Evolutionary conservation across 2,888 invertebrate species (phyloP), one percentile per base, ranked within the genome.

Genomic region (Athalia rosae): DNA sequence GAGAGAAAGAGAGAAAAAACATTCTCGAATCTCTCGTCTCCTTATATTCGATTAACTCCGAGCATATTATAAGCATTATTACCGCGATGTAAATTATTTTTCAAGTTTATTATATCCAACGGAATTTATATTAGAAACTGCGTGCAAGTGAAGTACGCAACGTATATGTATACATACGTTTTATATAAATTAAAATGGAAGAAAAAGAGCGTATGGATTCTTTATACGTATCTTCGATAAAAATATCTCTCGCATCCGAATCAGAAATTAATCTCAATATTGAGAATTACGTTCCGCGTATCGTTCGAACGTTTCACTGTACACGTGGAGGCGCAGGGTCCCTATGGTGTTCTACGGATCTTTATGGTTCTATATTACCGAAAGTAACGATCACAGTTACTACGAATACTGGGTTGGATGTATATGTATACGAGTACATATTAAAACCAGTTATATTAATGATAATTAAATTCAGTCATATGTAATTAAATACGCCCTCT

Each of bases 401-500:
- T 50, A 41, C 28, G 28, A 28, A 28, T 50, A 48, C 4, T 53
- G 53, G 67, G 11, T 9, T 41, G 41, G n/a, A n/a, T 47, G 71
- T 58, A 71, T 45, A n/a, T 47, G 71, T 58, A 71, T 45, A 45
- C 56, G 41, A 71, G 58, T 15, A n/a, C n/a, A n/a, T n/a, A 56
- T 71, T 13, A 71, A 71, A 71, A 43, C 71, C 71, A 58, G 71
- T 71, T 71, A 71, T 58, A 71, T 58, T 71, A 45, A 71, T 45
- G 71, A 71, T 71, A 71, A 71, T 71, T 71, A 71, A 71, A 71
- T 71, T 58, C 71, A 71, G 58, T 58, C 45, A 50, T 58, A 45
- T 58, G 71, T 71, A 71, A 71, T 71, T 71, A 71, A 71, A 71
- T n/a, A 71, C 71, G 56, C 71, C 71, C 71, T 56, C 71, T 43